Evolutionary conservation across 2,113 vertebrate species (phyloP).

Genomic region (Microtus ochrogaster): DNA sequence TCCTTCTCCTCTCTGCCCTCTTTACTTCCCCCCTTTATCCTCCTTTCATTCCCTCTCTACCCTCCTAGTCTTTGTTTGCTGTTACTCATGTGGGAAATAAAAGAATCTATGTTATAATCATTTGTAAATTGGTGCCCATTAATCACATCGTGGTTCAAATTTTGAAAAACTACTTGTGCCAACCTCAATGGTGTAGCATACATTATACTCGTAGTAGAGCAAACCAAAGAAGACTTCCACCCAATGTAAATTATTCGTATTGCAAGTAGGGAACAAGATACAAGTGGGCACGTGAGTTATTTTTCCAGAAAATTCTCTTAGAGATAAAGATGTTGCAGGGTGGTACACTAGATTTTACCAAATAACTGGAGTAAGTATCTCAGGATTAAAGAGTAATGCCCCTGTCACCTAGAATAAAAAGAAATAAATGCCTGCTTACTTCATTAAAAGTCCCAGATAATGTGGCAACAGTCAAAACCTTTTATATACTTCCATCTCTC

Average conservation of each 20-base stretch:
- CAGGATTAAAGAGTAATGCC: background rate
- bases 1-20: background rate
- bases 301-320: background rate
- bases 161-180: background rate
- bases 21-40: background rate
- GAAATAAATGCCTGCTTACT: background rate
- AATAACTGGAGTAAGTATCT: background rate
- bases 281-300: background rate
- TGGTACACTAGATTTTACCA: background rate
- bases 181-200: background rate
- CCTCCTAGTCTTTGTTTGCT: background rate
- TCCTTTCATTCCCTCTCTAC: background rate
- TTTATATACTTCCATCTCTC: background rate
- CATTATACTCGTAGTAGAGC: rapidly evolving
- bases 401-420: background rate
- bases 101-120: background rate
- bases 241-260: background rate
- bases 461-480: background rate
- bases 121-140: background rate
- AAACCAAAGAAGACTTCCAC: background rate
- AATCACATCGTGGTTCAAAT: background rate
- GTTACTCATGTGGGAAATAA: background rate
- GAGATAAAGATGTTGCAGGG: background rate
- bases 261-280: background rate
- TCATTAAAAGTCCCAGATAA: background rate